Percentiles rank a stretch among this genome's conserved stretches.
phyloP scores from a whole-genome alignment of 2,888 invertebrate species.

The Heliconius sara region DNA sequence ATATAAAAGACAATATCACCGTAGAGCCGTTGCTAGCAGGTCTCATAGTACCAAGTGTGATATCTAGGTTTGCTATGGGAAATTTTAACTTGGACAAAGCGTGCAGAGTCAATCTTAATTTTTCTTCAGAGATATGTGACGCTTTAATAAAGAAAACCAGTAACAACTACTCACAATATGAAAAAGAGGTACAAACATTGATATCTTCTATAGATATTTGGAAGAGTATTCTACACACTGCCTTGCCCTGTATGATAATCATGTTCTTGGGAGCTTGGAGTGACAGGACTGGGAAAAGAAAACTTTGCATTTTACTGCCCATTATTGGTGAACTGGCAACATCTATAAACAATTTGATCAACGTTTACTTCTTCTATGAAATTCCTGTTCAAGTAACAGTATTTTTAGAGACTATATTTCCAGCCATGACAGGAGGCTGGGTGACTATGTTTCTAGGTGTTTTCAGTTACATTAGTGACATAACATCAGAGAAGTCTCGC shows the following conservation, averaged over 20 bases:
- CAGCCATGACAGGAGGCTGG: slow-evolving; percentile 82
- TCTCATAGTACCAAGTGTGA: slow-evolving; percentile 87
- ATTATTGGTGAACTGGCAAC: slow-evolving; percentile 81
- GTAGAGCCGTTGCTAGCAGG: slow-evolving; percentile 89
- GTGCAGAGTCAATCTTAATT: slow-evolving; percentile 71
- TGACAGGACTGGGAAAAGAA: slow-evolving; percentile 83
- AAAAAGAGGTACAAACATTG: slow-evolving; percentile 84
- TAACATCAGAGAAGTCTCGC: slow-evolving; percentile 82
- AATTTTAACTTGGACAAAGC: slow-evolving; percentile 79
- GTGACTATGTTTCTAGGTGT: slow-evolving; percentile 84
- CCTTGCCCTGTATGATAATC: slow-evolving; percentile 82
- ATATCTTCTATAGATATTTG: slow-evolving; percentile 84
- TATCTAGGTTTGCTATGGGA: slow-evolving; percentile 87
- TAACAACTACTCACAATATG: slow-evolving; percentile 85
- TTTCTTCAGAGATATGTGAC: slow-evolving; percentile 70
- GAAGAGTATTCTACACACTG: slow-evolving; percentile 82
- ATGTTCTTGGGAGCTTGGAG: slow-evolving; percentile 86
- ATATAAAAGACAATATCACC: slow-evolving; percentile 84
- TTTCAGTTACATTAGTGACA: slow-evolving; percentile 86
- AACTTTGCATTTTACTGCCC: slow-evolving; percentile 83
- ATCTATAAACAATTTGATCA: slow-evolving; percentile 78
- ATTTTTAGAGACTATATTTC: slow-evolving; percentile 80
- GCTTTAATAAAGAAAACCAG: slow-evolving; percentile 67
- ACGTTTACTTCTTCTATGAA: slow-evolving; percentile 84
- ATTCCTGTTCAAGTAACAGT: slow-evolving; percentile 82